phyloP scores from a whole-genome alignment of 2,797 vertebrate genomes.

The Catostomus latipinnis region DNA sequence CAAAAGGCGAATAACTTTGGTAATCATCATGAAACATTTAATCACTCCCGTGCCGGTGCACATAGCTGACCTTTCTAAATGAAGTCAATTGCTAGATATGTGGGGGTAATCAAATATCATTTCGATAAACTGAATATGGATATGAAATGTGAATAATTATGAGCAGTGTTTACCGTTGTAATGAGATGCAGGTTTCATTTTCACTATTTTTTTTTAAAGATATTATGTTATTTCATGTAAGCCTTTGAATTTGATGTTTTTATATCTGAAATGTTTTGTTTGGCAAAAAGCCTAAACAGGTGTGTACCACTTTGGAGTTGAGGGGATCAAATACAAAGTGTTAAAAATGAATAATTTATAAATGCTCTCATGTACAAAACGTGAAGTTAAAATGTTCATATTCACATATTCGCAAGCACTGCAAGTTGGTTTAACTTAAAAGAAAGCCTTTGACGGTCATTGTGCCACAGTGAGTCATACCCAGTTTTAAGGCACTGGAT shows the following conservation, averaged over 20 bases:
- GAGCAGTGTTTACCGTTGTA: slow-evolving; percentile 38
- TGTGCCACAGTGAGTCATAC: slow-evolving; percentile 32
- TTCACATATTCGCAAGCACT: slow-evolving; percentile 17
- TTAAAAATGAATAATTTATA: slow-evolving; percentile 39
- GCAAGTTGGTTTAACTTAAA: too few relatives aligned
- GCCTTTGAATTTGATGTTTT: slow-evolving; percentile 18
- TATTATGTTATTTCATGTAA: background rate
- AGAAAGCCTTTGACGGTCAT: slow-evolving; percentile 32
- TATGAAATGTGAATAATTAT: slow-evolving; percentile 56
- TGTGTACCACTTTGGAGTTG: slow-evolving; percentile 11
- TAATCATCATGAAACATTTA: slow-evolving; percentile 71
- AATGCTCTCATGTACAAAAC: slow-evolving; percentile 7
- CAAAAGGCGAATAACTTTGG: slow-evolving; percentile 66
- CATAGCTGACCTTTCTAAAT: slow-evolving; percentile 61
- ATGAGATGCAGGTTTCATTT: slow-evolving; percentile 37
- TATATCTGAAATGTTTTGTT: background rate
- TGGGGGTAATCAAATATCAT: slow-evolving; percentile 59
- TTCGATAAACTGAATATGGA: slow-evolving; percentile 54
- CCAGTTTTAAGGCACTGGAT: slow-evolving; percentile 38
- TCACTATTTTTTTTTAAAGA: background rate
- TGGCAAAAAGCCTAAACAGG: slow-evolving; percentile 19
- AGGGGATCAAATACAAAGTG: slow-evolving; percentile 36
- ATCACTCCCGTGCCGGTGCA: slow-evolving; percentile 54
- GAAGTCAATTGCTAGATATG: slow-evolving; percentile 58
- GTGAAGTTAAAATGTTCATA: slow-evolving; percentile 33